Evolutionary conservation across 2,888 invertebrate species (phyloP), one percentile per base, ranked within the genome.

Genomic region (Synanthedon andrenaeformis): DNA sequence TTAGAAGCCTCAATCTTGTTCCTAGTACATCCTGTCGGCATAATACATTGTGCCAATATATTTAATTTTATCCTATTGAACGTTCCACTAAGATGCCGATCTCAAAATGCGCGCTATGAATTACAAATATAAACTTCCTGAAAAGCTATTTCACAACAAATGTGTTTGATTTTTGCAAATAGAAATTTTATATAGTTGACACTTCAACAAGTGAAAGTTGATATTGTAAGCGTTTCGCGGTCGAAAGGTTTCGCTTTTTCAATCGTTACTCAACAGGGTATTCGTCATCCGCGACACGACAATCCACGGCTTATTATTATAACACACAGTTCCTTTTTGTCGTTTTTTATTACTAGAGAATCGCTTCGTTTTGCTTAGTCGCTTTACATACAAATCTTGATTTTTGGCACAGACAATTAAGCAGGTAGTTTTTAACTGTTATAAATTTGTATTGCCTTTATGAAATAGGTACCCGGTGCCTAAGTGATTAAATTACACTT

Each of bases 161-260:
- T 45, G n/a, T 45, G 14, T 14, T 45, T n/a, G n/a, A 45, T 45
- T 8, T 35, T 13, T 45, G 45, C 45, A 51, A 51, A 19, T n/a
- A 41, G 13, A 12, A 13, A 51, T 51, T 51, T 51, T 51, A 28
- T 35, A 28, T 28, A 13, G 64, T 67, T 69, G 65, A 62, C 67
- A 68, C 69, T 69, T 66, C 66, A 73, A 76, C 72, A 68, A 74
- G 83, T 79, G 84, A 84, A 84, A 84, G 85, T 80, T 77, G 64
- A 74, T 75, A 79, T 76, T 75, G 77, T 74, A 71, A 76, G 68
- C 72, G 77, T 70, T 75, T 74, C 72, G 76, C 72, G 66, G 74
- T 66, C 72, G 75, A 82, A 45, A 82, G 82, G 82, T 83, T 83
- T 82, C 80, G 79, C 78, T 81, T 82, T 82, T 82, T 82, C 78